phyloP scores from a whole-genome alignment of 1,140 invertebrate species.

The Monomorium pharaonis region DNA sequence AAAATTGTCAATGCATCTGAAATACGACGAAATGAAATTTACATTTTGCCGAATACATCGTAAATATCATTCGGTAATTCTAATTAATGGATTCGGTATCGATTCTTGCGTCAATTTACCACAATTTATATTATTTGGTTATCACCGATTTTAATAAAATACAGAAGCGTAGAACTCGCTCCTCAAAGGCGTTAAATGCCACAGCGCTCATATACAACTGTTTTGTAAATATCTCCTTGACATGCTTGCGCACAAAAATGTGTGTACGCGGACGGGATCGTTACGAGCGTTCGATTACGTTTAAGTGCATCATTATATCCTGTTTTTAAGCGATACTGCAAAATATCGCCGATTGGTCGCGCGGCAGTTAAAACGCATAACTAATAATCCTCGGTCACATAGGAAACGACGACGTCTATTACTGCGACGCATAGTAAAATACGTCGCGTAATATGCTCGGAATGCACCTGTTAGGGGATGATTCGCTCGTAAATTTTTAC shows the following conservation, averaged over 20 bases:
- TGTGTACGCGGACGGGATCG: not conserved
- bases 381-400: constrained; percentile 34
- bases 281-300: constrained; percentile 60
- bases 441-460: constrained; percentile 19
- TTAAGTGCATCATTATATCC: constrained; percentile 55
- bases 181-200: constrained; percentile 36
- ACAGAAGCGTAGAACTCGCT: not conserved
- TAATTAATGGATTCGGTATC: constrained; percentile 9
- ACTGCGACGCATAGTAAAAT: constrained; percentile 21
- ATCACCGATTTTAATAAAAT: constrained; percentile 27
- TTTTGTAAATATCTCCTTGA: constrained; percentile 67
- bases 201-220: constrained; percentile 27
- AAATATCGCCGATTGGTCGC: constrained; percentile 45
- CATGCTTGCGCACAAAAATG: constrained; percentile 61
- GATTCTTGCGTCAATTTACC: not conserved
- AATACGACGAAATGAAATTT: not conserved
- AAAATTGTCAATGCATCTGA: not conserved
- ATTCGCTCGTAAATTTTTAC: constrained; percentile 36
- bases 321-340: constrained; percentile 21
- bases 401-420: constrained; percentile 14
- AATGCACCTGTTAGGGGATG: constrained; percentile 1
- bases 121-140: not conserved
- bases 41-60: not conserved
- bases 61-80: not conserved
- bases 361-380: constrained; percentile 51